Conservation (phyloP, 2,113 vertebrate genomes). For the Thunnus thynnus region DNA sequence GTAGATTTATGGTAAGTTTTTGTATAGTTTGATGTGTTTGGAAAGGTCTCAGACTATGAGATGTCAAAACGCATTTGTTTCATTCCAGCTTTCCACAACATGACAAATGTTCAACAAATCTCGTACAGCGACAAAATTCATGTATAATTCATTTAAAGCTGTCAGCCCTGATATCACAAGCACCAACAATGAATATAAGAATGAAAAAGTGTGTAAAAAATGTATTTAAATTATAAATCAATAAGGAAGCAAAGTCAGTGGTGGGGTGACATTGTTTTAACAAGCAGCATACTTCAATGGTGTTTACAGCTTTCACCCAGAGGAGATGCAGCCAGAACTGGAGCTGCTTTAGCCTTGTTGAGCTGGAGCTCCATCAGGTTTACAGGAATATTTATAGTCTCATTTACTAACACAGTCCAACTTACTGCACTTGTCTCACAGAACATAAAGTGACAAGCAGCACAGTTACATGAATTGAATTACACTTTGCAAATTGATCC, state of each 20-base stretch:
- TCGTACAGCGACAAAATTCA: not conserved
- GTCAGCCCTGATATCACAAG: conserved; percentile 13
- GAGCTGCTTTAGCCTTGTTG: conserved; percentile 17
- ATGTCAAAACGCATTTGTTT: conserved; percentile 24
- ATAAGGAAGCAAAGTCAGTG: conserved; percentile 24
- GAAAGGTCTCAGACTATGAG: not conserved
- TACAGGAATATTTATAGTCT: conserved; percentile 44
- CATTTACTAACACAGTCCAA: conserved; percentile 33
- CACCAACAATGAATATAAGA: not conserved
- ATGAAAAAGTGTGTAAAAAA: not conserved
- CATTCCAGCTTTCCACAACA: not conserved
- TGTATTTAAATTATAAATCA: conserved; percentile 38
- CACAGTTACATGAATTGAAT: conserved; percentile 45
- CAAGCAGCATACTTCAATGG: conserved; percentile 33
- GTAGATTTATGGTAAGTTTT: too few relatives aligned
- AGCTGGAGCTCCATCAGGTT: conserved; percentile 24
- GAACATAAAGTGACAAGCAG: conserved; percentile 46
- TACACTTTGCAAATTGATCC: conserved; percentile 34
- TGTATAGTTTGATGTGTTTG: not conserved
- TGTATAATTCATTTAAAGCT: conserved; percentile 38
- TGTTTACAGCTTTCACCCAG: conserved; percentile 44
- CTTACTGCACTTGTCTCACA: conserved; percentile 34
- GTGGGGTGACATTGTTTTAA: conserved; percentile 37
- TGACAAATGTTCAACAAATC: conserved; percentile 22
- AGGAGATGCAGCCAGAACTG: not conserved